A percentile compares a stretch with the other conserved stretches of the same genome.
phyloP scores from a whole-genome alignment of 1,140 invertebrate species.

The Nixonia krombeini region DNA sequence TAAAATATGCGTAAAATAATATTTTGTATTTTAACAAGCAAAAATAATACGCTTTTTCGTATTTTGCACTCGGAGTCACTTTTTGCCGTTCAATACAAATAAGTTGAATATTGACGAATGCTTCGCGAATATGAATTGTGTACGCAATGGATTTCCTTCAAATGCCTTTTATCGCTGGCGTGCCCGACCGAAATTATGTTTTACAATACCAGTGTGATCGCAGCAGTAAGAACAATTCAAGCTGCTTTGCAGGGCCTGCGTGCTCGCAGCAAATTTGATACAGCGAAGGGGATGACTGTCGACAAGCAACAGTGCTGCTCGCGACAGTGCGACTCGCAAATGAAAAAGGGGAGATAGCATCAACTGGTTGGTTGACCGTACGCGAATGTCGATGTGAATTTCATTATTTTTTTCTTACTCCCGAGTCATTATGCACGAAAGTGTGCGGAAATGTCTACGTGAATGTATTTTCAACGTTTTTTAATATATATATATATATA shows the following conservation, averaged over 20 bases:
- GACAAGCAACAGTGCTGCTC: neutral
- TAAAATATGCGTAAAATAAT: too few species aligned
- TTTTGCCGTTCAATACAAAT: too few species aligned
- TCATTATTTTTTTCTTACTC: slow-evolving; percentile 1
- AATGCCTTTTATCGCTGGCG: too few species aligned
- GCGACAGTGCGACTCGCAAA: slow-evolving; percentile 28
- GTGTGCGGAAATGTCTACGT: neutral
- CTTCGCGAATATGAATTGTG: too few species aligned
- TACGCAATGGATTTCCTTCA: too few species aligned
- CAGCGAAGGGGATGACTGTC: slow-evolving; percentile 23
- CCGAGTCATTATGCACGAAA: too few species aligned
- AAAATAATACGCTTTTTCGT: too few species aligned
- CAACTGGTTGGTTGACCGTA: neutral
- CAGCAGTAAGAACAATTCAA: slow-evolving; percentile 9
- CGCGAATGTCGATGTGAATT: slow-evolving; percentile 16
- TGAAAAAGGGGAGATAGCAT: slow-evolving; percentile 32
- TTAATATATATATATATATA: too few species aligned
- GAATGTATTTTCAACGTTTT: slow-evolving; percentile 4
- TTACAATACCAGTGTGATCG: slow-evolving; percentile 3
- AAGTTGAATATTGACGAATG: too few species aligned
- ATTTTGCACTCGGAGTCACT: too few species aligned
- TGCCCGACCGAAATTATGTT: neutral
- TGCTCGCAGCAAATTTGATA: slow-evolving; percentile 25
- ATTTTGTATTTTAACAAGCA: too few species aligned
- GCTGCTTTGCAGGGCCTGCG: slow-evolving; percentile 17